phyloP scores from a whole-genome alignment of 1,140 invertebrate species.

The Caenorhabditis inopinata region DNA sequence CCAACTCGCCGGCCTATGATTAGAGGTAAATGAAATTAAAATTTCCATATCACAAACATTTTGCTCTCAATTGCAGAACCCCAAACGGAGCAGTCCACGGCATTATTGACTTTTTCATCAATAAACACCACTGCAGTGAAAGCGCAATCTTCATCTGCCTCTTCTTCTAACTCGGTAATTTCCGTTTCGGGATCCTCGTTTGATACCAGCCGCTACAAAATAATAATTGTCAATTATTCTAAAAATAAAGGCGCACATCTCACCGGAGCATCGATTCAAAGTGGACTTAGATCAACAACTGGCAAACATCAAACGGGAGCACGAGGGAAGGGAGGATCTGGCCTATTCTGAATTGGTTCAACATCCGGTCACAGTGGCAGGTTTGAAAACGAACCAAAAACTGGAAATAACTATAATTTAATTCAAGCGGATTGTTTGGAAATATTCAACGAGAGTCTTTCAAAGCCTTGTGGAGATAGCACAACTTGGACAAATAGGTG shows the following conservation, averaged over 20 bases:
- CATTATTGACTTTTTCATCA: too few relatives aligned
- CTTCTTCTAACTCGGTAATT: constrained; percentile 28
- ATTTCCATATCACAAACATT: neutral
- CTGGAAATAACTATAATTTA: neutral
- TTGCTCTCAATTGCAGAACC: neutral
- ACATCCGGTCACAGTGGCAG: constrained; percentile 34
- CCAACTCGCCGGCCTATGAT: neutral
- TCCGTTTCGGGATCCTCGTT: constrained; percentile 25
- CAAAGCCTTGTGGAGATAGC: constrained; percentile 51
- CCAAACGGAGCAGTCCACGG: neutral
- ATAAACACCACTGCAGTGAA: too few relatives aligned
- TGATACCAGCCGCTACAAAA: constrained; percentile 2
- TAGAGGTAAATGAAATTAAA: too few relatives aligned
- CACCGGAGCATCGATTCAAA: constrained; percentile 36
- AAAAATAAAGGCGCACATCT: constrained; percentile 21
- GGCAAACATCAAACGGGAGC: neutral
- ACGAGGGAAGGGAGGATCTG: constrained; percentile 29
- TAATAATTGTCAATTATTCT: neutral
- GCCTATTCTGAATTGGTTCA: neutral
- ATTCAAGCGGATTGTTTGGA: constrained; percentile 57
- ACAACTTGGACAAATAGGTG: constrained; percentile 50
- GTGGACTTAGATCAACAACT: constrained; percentile 29
- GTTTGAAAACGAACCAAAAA: neutral
- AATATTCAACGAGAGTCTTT: constrained; percentile 51
- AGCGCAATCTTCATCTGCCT: neutral